These are phyloP conservation scores for Mythimna lalbum DNA, from an alignment of 2,888 invertebrate genomes.

Conservation along the genomic window DNA sequence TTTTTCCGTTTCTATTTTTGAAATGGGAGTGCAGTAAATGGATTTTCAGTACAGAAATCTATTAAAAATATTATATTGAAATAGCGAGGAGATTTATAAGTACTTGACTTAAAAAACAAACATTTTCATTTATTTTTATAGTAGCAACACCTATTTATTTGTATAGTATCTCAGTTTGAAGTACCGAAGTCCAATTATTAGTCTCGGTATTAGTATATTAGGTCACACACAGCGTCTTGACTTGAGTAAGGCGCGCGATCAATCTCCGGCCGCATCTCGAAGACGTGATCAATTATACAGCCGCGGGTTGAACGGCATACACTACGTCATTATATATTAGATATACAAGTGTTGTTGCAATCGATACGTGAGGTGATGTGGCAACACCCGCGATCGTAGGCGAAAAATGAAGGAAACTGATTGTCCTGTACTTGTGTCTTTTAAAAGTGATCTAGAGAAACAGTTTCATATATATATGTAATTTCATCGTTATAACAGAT, in stretches of 20 bases:
- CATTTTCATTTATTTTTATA: background rate
- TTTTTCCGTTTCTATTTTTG: conserved; percentile 55
- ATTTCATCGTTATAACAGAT: too few relatives aligned
- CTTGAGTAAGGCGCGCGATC: conserved; percentile 72
- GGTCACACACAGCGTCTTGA: conserved; percentile 48
- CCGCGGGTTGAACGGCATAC: conserved; percentile 36
- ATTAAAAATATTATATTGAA: conserved; percentile 35
- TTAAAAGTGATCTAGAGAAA: background rate
- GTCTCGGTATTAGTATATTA: conserved; percentile 33
- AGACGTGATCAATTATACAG: conserved; percentile 74
- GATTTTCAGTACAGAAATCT: conserved; percentile 36
- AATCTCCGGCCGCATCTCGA: conserved; percentile 82
- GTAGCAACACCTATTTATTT: background rate
- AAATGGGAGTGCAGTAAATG: conserved; percentile 53
- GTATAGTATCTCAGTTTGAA: background rate
- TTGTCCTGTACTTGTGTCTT: background rate
- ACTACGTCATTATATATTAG: background rate
- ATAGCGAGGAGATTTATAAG: background rate
- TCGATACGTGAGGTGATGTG: conserved; percentile 28
- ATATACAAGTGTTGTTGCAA: conserved; percentile 4
- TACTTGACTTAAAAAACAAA: background rate
- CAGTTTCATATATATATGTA: background rate
- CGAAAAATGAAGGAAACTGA: too few relatives aligned
- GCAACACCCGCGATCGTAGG: background rate
- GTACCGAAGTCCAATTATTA: background rate